Base-by-base conservation (phyloP, 2,113 vertebrate species). In the Nyctereutes procyonoides region DNA sequence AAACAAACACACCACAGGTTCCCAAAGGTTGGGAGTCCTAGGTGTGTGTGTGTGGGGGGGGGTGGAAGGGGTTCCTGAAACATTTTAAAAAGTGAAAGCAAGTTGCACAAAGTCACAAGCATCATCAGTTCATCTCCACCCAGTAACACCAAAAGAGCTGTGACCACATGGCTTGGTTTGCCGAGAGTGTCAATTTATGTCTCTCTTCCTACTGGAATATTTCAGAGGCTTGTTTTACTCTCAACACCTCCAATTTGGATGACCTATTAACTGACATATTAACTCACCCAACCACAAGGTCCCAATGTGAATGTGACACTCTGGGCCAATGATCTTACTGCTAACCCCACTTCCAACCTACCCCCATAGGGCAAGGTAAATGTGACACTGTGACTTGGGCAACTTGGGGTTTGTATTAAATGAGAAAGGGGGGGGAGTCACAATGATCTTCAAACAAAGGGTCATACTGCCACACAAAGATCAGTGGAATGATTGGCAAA, bases 301-400 rank as follows among this genome's bases (percentile, higher is more conserved):
- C 56, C 84, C 13, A 1, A 3, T 12, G 32, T 69, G 30, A 48
- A 14, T 62, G 32, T 19, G 26, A 80, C 24, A 48, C 13, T 8
- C 67, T 19, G 11, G 53, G 48, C 58, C 51, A 26, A 15, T 6
- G 19, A 65, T 22, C 63, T n/a, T 93, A 32, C 48, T 16, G 14
- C 62, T 26, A 51, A 51, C 5, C 22, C 19, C 4, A 8, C 19
- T 19, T 58, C 15, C 69, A 51, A 30, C 48, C 11, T 38, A 19
- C 10, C 38, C 3, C 24, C 30, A 20, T 0, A 35, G 30, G 20
- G n/a, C 43, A 65, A 9, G 9, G 20, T 30, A 3, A 48, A 43
- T 28, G 15, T 4, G 43, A 74, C 10, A 2, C 83, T 56, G 5
- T 76, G 16, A 79, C 28, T 19, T 53, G 56, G 30, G 30, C 56